These are phyloP conservation scores for Strix uralensis DNA, from an alignment of 2,113 vertebrate genomes.

Conservation along the genomic window DNA sequence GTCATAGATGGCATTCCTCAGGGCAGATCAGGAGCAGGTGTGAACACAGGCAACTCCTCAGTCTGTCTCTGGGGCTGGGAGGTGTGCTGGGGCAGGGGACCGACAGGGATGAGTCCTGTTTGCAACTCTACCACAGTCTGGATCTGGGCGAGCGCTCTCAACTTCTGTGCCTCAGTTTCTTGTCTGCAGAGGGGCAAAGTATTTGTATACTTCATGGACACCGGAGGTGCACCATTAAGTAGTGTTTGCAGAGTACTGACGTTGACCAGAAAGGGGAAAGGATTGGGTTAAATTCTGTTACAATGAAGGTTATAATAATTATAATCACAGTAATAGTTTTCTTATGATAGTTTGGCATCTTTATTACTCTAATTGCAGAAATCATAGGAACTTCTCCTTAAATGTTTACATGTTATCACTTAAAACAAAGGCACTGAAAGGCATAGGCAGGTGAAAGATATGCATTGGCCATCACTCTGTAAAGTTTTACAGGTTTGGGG, in stretches of 20 bases:
- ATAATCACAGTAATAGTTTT: background rate
- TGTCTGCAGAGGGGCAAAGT: background rate
- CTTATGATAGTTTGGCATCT: background rate
- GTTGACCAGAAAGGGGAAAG: background rate
- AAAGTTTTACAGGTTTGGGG: rapidly evolving
- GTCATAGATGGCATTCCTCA: background rate
- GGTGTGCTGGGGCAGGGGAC: too few species aligned
- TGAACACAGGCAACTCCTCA: background rate
- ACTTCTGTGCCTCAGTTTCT: background rate
- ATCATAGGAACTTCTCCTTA: background rate
- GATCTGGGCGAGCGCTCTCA: background rate
- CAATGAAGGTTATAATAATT: background rate
- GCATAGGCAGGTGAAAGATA: background rate
- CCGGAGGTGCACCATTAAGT: background rate
- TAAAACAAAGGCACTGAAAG: background rate
- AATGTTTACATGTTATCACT: too few species aligned
- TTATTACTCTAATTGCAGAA: background rate
- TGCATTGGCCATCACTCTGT: too few species aligned
- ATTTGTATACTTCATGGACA: background rate
- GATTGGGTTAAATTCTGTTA: background rate
- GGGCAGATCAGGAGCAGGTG: background rate
- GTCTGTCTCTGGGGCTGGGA: background rate
- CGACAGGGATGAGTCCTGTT: background rate
- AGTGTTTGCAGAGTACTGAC: background rate
- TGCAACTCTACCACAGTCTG: background rate